Evolutionary conservation across 2,888 invertebrate genomes (phyloP), one percentile per base, ranked within the genome.

Genomic region (Hipparchia sbordonii): DNA sequence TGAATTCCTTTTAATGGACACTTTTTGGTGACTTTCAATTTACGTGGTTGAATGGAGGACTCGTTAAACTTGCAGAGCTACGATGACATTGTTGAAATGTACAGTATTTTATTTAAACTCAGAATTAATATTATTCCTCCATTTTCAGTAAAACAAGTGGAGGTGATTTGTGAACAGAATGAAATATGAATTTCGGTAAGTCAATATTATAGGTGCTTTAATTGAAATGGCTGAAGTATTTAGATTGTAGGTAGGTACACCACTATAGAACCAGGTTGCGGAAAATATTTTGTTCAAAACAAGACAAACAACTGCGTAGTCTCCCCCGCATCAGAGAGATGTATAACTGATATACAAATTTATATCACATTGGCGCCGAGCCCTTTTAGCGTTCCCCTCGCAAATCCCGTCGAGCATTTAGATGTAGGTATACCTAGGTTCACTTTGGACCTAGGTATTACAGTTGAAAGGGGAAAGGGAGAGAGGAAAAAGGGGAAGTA

Each of bases 1-100:
- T 91, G 87, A 88, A 88, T 89, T 90, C 89, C 88, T 87, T 90
- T 91, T 92, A 92, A 93, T 92, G 91, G 92, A 89, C 89, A 92
- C 91, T 90, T 92, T 91, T 87, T 84, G 88, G 88, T 89, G 89
- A 91, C 90, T 91, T 87, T 87, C 89, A 92, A 92, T 92, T 93
- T 92, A 85, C 89, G 86, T 86, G 88, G 87, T 87, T 85, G 87
- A 89, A 87, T 91, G 86, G 85, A 87, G 85, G 87, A 89, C 90
- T 93, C 89, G 91, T 92, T 92, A 90, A 88, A 89, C 84, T 82
- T 84, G 80, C 80, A 81, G 81, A 84, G 80, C 82, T 85, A 81
- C 80, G 80, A 84, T 79, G 78, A 77, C 78, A 77, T 73, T 85
- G 82, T 84, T 78, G 82, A 83, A 78, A 78, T 85, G 85, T 85